Evolutionary conservation across 2,113 vertebrate species (phyloP), one percentile per base, ranked within the genome.

Genomic region (Corythornis cristatus): DNA sequence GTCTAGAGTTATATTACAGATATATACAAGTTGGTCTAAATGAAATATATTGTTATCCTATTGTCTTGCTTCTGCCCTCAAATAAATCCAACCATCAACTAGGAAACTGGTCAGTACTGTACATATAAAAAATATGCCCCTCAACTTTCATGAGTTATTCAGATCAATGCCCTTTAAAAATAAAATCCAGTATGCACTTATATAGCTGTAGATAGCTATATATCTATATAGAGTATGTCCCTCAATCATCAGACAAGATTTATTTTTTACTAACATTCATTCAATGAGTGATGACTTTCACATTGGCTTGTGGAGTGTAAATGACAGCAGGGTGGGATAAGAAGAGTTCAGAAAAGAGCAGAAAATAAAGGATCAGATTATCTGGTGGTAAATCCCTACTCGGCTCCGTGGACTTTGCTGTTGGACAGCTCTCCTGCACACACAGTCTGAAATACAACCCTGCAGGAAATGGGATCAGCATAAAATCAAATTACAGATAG

Each of bases 401-500:
- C 76, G 56, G 25, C 51, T 88, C 43, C 46, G 26, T 31, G 23
- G 43, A 80, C 31, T 87, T 91, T 60, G n/a, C 51, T 73, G 33
- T 53, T 60, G 85, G 58, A 70, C 15, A 90, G 53, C 33, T 84
- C 76, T 75, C 31, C 70, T 86, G 37, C 33, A 54, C 15, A 13
- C 12, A 67, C 11, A 35, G 29, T 46, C 87, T 79, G 64, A 94
- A 95, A 91, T 35, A 77, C n/a, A 92, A 79, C 23, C 20, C 57
- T 43, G 23, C 16, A 93, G 57, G 60, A 95, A 89, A 84, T 33
- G 20, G 68, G 18, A 77, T 83, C 42, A 85, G 60, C 26, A 77
- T 70, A 91, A 92, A 93, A 74, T 77, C 43, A 74, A 73, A 80
- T 83, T 91, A 80, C 15, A 90, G 23, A 21, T 11, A 64, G 48